These are phyloP conservation scores for Wiebesia pumilae DNA, from an alignment of 1,140 invertebrate species.

Conservation along the genomic window DNA sequence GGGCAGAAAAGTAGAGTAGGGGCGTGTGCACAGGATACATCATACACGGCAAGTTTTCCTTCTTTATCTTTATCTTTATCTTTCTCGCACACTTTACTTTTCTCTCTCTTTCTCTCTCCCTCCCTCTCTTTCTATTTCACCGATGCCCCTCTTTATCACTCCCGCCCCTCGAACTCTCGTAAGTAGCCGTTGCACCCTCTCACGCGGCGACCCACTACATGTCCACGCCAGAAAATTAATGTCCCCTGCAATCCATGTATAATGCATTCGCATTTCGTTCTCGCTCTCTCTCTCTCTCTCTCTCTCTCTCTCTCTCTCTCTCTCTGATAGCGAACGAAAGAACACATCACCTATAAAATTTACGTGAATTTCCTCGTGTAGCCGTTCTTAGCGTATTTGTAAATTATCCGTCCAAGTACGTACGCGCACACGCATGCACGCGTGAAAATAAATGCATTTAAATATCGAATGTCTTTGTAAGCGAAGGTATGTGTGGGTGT, in stretches of 20 bases:
- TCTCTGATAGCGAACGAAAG: slow-evolving; percentile 64
- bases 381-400: not conserved
- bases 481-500: too few species aligned
- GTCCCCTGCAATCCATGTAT: slow-evolving; percentile 76
- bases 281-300: slow-evolving; percentile 51
- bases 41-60: slow-evolving; percentile 36
- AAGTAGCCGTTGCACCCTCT: slow-evolving; percentile 39
- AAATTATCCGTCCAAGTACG: not conserved
- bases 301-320: slow-evolving; percentile 54
- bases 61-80: slow-evolving; percentile 5
- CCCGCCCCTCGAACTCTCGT: slow-evolving; percentile 48
- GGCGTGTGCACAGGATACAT: slow-evolving; percentile 59
- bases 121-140: slow-evolving; percentile 38
- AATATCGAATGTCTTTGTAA: too few species aligned
- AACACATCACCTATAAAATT: slow-evolving; percentile 73
- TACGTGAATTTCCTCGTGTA: slow-evolving; percentile 62
- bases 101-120: slow-evolving; percentile 39
- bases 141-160: slow-evolving; percentile 39
- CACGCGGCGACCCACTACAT: slow-evolving; percentile 67
- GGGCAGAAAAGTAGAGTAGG: slow-evolving; percentile 57
- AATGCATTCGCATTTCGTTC: slow-evolving; percentile 75
- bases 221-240: slow-evolving; percentile 75
- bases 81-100: too few species aligned
- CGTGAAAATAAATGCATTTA: too few species aligned
- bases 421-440: not conserved